Evolutionary conservation across 2,797 vertebrate species (phyloP).

Genomic region (Rhinichthys osculus): DNA sequence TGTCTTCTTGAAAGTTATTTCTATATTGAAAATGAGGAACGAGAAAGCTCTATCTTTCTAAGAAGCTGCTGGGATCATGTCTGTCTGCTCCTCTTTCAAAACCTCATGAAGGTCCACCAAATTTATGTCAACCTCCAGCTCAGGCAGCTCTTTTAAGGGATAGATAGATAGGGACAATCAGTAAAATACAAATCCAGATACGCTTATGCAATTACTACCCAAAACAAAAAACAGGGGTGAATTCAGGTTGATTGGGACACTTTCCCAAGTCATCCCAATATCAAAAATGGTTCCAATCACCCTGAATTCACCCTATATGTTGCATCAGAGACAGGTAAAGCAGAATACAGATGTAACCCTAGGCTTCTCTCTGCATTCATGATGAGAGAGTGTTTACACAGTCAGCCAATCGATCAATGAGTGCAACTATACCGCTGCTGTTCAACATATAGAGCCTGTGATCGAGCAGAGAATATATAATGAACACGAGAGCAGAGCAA

Average conservation of each 20-base stretch:
- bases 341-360: neutral
- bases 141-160: neutral
- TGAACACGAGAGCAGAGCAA: slow-evolving; percentile 4
- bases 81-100: neutral
- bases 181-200: neutral
- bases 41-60: neutral
- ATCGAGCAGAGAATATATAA: neutral
- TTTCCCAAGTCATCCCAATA: no score
- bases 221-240: neutral
- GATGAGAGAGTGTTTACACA: neutral
- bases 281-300: no score
- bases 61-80: neutral
- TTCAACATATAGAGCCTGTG: neutral
- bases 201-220: neutral
- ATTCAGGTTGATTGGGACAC: no score
- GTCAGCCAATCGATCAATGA: slow-evolving; percentile 2
- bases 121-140: neutral
- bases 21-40: neutral
- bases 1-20: neutral
- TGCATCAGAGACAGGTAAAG: neutral
- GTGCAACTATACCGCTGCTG: neutral
- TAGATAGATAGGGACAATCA: neutral
- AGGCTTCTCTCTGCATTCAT: neutral
- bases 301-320: no score
- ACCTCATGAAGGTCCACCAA: neutral